These are phyloP conservation scores for Lamprotornis superbus DNA, from an alignment of 2,113 vertebrate genomes.

Conservation along the genomic window DNA sequence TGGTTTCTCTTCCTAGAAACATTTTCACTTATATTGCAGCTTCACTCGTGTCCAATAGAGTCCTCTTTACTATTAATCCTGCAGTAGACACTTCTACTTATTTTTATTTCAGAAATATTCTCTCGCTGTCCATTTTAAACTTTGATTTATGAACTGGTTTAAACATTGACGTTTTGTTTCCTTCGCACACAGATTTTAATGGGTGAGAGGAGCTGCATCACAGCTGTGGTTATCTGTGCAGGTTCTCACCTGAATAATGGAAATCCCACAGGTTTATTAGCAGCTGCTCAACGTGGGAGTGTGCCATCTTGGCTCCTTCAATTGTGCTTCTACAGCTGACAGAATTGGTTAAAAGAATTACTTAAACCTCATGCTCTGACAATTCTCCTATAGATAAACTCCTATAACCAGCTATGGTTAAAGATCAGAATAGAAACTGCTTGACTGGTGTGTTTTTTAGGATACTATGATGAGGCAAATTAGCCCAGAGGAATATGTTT, in stretches of 20 bases:
- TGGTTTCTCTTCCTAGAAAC: neutral
- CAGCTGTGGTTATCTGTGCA: neutral
- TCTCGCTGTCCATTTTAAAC: neutral
- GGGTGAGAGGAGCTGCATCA: neutral
- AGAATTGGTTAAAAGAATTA: neutral
- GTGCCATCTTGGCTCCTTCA: neutral
- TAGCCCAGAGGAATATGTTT: neutral
- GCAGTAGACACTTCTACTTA: neutral
- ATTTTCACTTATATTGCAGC: neutral
- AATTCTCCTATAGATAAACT: neutral
- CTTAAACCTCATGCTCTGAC: neutral
- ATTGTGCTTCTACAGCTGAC: neutral
- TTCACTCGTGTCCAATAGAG: neutral
- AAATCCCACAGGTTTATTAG: neutral
- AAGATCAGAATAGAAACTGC: neutral
- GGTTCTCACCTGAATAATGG: neutral
- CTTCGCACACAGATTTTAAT: neutral
- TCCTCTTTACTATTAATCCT: neutral
- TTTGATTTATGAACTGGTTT: neutral
- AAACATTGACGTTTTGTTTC: fast-evolving
- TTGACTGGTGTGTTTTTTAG: neutral
- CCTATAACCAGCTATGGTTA: neutral
- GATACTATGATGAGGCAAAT: neutral
- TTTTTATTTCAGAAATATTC: neutral
- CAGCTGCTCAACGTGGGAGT: neutral